Conservation (phyloP, 2,888 invertebrate species). For the Cremastobaeus sp. region DNA sequence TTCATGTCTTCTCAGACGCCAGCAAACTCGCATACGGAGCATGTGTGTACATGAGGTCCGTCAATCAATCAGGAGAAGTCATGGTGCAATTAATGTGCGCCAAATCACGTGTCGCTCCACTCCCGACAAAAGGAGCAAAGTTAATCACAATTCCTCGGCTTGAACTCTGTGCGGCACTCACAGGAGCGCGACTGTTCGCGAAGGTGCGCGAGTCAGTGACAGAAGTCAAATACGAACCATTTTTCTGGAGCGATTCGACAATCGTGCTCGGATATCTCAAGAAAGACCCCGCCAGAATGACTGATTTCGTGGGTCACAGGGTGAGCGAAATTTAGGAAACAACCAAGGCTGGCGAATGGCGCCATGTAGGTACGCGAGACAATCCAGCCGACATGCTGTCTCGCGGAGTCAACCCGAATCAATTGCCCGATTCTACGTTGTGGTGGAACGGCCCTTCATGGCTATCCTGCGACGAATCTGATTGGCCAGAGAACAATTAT, state of each 20-base stretch:
- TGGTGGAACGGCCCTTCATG: neutral
- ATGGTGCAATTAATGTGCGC: slow-evolving; percentile 44
- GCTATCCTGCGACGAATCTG: neutral
- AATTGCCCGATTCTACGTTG: neutral
- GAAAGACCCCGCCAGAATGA: slow-evolving; percentile 27
- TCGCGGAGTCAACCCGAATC: slow-evolving; percentile 29
- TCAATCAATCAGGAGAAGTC: neutral
- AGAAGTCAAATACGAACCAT: neutral
- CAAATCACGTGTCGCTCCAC: slow-evolving; percentile 58
- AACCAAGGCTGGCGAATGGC: slow-evolving; percentile 28
- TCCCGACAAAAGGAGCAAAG: too few species aligned
- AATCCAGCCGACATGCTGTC: slow-evolving; percentile 62
- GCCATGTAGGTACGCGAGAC: slow-evolving; percentile 43
- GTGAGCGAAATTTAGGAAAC: slow-evolving; percentile 55
- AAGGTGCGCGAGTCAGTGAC: neutral
- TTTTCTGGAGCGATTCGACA: slow-evolving; percentile 57
- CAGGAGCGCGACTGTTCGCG: slow-evolving; percentile 5
- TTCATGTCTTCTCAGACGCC: slow-evolving; percentile 59
- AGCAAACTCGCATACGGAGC: slow-evolving; percentile 34
- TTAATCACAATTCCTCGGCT: slow-evolving; percentile 19
- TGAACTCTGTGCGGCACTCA: slow-evolving; percentile 31
- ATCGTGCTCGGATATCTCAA: slow-evolving; percentile 59
- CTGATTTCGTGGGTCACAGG: slow-evolving; percentile 50
- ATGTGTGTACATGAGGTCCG: slow-evolving; percentile 37
- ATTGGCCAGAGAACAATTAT: neutral